Conservation (phyloP, 2,113 vertebrate genomes). For the Sakesphorus luctuosus region DNA sequence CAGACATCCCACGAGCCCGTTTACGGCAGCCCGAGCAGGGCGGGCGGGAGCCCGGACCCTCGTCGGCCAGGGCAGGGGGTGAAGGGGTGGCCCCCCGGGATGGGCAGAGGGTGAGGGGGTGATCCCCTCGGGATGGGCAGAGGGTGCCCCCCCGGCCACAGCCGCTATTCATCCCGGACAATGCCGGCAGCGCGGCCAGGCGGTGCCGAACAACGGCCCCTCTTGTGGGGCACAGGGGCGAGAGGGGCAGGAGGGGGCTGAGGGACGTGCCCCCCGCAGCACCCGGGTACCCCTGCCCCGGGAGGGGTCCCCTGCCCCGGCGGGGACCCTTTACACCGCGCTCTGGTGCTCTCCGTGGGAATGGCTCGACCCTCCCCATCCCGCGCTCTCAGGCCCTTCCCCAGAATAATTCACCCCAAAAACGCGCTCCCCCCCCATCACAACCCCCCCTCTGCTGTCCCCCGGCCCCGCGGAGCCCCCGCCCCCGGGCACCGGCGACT, state of each 20-base stretch:
- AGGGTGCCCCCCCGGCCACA: background rate
- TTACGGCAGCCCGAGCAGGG: background rate
- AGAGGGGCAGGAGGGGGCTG: background rate
- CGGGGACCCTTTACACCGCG: background rate
- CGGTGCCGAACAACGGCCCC: background rate
- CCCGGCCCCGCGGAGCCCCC: background rate
- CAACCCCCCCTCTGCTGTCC: background rate
- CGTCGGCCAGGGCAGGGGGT: background rate
- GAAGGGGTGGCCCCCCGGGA: background rate
- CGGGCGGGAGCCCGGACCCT: background rate
- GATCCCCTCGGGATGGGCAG: background rate
- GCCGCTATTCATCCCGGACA: background rate
- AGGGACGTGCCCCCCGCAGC: background rate
- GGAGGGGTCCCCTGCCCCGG: no score
- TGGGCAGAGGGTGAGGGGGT: background rate
- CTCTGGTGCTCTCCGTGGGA: background rate
- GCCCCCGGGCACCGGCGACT: background rate
- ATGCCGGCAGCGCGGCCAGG: constrained; percentile 2
- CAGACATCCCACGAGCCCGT: background rate
- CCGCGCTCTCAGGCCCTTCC: background rate
- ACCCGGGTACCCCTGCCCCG: background rate
- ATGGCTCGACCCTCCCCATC: background rate
- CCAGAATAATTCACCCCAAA: background rate
- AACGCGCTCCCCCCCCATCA: background rate
- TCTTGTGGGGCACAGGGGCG: background rate